Evolutionary conservation across 2,888 invertebrate genomes (phyloP), one percentile per base, ranked within the genome.

Genomic region (Rapana venosa): DNA sequence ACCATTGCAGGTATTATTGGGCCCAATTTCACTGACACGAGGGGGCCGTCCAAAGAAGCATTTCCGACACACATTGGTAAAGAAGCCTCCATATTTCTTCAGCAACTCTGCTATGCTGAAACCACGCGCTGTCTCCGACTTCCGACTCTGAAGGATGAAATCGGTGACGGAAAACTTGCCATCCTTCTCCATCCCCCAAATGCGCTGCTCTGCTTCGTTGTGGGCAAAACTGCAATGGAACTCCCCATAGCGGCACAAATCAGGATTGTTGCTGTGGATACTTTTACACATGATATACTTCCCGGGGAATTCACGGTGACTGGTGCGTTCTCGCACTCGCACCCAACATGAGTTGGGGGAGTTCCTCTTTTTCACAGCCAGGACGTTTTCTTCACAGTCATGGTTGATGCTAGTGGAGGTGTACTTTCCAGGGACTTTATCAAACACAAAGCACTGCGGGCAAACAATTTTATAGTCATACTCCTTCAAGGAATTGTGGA

Each of bases 141-240:
- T 92, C 81, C 94, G 90, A 88, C 94, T 93, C 90, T 94, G 94
- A 84, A 94, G 91, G 56, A 95, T 94, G 88, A 95, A 96, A 85
- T 95, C 95, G 11, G 93, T 93, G 17, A 95, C 93, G 90, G 93
- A 93, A 90, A 95, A 96, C 6, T 88, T 83, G 15, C 94, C 95
- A 88, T 94, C 93, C 90, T 95, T 95, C 85, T 95, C 95, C 86
- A 94, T 70, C 20, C 92, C 94, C 96, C 96, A 96, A 11, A 95
- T 89, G 8, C 35, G 90, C 90, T 93, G 93, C 90, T 95, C 95
- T 20, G 93, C 92, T 5, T 92, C 91, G 90, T 94, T 94, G 92
- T 95, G 95, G 30, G 95, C 94, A 93, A 94, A 95, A 87, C 93
- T 94, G 91, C 95, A 95, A 2, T 58, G 89, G 35, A 93, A 93